Conservation (phyloP, 2,113 vertebrate species). For the Alligator mississippiensis region DNA sequence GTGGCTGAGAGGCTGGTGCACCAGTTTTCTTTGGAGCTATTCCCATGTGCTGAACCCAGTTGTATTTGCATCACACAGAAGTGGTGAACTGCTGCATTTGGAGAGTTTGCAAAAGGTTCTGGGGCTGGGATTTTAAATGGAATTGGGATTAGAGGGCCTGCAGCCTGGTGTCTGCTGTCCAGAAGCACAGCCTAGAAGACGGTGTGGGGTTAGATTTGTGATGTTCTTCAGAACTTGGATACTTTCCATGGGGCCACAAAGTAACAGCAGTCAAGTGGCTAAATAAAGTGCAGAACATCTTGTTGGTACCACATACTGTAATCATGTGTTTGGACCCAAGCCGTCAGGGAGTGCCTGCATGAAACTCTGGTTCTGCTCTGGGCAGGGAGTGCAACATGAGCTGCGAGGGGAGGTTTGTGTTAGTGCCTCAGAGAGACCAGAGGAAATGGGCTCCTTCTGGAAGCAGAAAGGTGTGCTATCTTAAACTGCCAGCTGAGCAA, state of each 20-base stretch:
- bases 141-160: neutral
- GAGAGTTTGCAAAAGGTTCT: neutral
- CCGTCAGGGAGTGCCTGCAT: neutral
- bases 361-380: neutral
- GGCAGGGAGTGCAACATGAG: neutral
- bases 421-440: neutral
- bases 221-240: neutral
- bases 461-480: neutral
- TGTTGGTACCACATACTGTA: neutral
- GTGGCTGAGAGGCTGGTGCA: neutral
- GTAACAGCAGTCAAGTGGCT: neutral
- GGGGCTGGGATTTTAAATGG: neutral
- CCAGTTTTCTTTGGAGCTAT: neutral
- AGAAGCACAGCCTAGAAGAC: neutral
- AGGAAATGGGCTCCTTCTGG: neutral
- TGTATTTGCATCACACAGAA: neutral
- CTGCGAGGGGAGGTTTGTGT: neutral
- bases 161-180: neutral
- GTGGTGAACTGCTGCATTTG: neutral
- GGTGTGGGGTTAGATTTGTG: neutral
- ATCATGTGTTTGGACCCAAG: neutral
- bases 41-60: neutral
- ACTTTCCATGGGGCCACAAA: neutral
- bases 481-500: neutral
- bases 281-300: neutral